Conservation (phyloP, 2,113 vertebrate genomes). For the Tragelaphus buxtoni region DNA sequence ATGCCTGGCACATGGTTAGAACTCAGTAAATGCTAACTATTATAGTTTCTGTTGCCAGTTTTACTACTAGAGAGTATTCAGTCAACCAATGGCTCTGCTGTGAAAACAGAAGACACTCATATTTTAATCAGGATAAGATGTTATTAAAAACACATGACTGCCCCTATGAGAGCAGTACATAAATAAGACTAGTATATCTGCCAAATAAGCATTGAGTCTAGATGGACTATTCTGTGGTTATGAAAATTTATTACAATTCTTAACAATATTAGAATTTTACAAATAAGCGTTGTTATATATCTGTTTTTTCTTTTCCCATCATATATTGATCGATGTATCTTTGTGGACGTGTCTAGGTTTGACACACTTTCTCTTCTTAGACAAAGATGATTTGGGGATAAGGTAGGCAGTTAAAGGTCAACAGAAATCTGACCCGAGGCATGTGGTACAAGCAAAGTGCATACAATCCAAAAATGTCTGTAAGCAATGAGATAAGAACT, state of each 20-base stretch:
- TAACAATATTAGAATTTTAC: neutral
- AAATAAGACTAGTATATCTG: neutral
- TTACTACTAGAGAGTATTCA: neutral
- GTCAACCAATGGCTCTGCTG: neutral
- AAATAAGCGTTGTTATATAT: neutral
- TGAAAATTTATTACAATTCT: neutral
- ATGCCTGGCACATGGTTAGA: neutral
- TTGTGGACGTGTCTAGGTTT: neutral
- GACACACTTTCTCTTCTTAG: neutral
- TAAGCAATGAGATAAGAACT: neutral
- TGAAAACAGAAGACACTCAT: neutral
- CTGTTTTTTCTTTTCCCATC: neutral
- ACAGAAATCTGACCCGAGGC: neutral
- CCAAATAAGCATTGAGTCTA: neutral
- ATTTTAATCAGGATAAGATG: neutral
- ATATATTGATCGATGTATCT: neutral
- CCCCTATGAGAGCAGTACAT: neutral
- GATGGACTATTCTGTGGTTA: neutral
- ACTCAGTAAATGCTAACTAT: neutral
- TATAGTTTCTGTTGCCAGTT: neutral
- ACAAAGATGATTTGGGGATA: neutral
- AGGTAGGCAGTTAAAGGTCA: neutral
- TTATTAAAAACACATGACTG: neutral
- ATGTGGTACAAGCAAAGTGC: neutral
- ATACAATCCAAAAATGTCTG: neutral